Evolutionary conservation across 2,797 vertebrate species (phyloP).

Genomic region (Channallabes apus): DNA sequence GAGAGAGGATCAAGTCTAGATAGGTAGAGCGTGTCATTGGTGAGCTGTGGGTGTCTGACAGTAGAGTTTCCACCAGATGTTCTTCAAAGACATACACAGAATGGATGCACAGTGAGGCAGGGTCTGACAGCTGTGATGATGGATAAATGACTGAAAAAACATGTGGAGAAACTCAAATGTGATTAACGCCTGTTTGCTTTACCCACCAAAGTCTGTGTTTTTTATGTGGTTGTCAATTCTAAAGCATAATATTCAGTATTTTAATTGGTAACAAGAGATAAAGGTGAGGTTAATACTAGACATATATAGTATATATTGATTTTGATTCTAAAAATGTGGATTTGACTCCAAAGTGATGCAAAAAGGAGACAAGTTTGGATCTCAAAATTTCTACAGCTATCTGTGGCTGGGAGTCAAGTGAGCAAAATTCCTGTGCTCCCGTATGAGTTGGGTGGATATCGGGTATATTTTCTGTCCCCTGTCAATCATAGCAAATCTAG

Average conservation of each 20-base stretch:
- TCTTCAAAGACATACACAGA: constrained; percentile 7
- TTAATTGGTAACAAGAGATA: not conserved
- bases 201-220: not conserved
- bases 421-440: not conserved
- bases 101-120: not conserved
- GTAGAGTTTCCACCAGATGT: not conserved
- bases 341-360: not conserved
- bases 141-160: not conserved
- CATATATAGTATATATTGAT: too few relatives aligned
- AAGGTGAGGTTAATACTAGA: not conserved
- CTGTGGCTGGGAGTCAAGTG: not conserved
- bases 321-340: not conserved
- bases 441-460: not conserved
- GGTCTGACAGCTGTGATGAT: constrained; percentile 19
- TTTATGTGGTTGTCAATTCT: not conserved
- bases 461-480: not conserved
- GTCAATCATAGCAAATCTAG: not conserved
- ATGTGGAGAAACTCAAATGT: not conserved
- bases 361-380: not conserved
- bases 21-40: constrained; percentile 1
- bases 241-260: not conserved
- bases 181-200: not conserved
- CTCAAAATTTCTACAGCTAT: not conserved
- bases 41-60: not conserved
- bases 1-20: not conserved